Conservation (phyloP, 2,113 vertebrate species). For the Entelurus aequoreus region DNA sequence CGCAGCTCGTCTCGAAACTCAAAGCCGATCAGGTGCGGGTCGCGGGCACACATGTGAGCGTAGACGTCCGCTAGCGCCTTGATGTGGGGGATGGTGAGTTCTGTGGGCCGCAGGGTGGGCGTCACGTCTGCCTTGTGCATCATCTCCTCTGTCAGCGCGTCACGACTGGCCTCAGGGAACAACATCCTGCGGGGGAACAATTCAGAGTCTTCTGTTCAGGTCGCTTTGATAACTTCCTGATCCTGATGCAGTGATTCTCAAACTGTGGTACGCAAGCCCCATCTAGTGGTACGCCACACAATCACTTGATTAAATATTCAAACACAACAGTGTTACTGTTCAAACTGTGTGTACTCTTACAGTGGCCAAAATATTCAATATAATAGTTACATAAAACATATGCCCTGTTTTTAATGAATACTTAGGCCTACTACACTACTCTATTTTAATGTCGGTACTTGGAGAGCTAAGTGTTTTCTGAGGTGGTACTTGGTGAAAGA, state of each 20-base stretch:
- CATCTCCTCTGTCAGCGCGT: conserved; percentile 76
- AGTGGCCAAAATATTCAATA: too few relatives aligned
- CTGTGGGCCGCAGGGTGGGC: conserved; percentile 78
- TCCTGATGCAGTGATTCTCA: neutral
- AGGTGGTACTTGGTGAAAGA: too few relatives aligned
- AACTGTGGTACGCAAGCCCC: too few relatives aligned
- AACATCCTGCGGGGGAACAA: conserved; percentile 71
- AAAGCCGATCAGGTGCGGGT: conserved; percentile 76
- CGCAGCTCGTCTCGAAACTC: conserved; percentile 84
- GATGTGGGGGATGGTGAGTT: conserved; percentile 82
- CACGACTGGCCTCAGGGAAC: conserved; percentile 81
- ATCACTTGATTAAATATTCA: too few relatives aligned
- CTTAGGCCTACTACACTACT: too few relatives aligned
- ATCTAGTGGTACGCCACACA: too few relatives aligned
- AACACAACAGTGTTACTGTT: too few relatives aligned
- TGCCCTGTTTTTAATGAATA: too few relatives aligned
- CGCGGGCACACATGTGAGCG: conserved; percentile 75
- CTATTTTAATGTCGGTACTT: too few relatives aligned
- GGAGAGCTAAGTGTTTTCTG: too few relatives aligned
- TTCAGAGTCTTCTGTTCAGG: conserved; percentile 15
- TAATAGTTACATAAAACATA: too few relatives aligned
- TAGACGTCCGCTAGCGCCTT: conserved; percentile 80
- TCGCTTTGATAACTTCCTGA: conserved; percentile 51
- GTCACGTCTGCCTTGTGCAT: conserved; percentile 81
- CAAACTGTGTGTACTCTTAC: too few relatives aligned